Conservation (phyloP, 2,888 invertebrate genomes). For the Oeneis ivallda region DNA sequence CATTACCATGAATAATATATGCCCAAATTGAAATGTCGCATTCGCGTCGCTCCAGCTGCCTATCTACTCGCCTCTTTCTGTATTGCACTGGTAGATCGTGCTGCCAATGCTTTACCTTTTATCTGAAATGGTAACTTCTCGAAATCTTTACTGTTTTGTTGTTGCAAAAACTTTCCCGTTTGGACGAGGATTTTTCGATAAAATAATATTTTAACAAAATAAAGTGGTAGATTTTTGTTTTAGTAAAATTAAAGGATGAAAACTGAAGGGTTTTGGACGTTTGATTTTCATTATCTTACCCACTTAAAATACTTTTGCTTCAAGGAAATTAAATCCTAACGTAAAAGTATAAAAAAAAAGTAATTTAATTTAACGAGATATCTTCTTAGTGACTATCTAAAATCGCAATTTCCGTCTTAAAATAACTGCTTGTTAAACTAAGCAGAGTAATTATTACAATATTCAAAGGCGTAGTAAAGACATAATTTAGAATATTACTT, state of each 20-base stretch:
- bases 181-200: not conserved
- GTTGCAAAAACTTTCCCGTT: not conserved
- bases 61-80: conserved; percentile 65
- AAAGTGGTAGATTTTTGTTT: not conserved
- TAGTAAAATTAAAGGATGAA: not conserved
- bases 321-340: too few species aligned
- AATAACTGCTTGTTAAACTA: conserved; percentile 72
- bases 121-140: conserved; percentile 35
- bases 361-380: not conserved
- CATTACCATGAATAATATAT: conserved; percentile 82
- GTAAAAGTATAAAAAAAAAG: not conserved
- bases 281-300: not conserved
- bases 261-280: not conserved
- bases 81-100: conserved; percentile 64
- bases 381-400: conserved; percentile 54
- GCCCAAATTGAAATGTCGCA: conserved; percentile 81
- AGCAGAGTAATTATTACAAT: conserved; percentile 73
- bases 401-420: conserved; percentile 66
- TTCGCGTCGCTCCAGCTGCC: conserved; percentile 73
- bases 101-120: conserved; percentile 73
- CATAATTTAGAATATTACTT: conserved; percentile 75
- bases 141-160: conserved; percentile 10
- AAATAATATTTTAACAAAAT: not conserved
- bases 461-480: conserved; percentile 73
- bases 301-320: too few species aligned